Evolutionary conservation across 2,113 vertebrate genomes (phyloP).

Genomic region (Osmerus eperlanus): DNA sequence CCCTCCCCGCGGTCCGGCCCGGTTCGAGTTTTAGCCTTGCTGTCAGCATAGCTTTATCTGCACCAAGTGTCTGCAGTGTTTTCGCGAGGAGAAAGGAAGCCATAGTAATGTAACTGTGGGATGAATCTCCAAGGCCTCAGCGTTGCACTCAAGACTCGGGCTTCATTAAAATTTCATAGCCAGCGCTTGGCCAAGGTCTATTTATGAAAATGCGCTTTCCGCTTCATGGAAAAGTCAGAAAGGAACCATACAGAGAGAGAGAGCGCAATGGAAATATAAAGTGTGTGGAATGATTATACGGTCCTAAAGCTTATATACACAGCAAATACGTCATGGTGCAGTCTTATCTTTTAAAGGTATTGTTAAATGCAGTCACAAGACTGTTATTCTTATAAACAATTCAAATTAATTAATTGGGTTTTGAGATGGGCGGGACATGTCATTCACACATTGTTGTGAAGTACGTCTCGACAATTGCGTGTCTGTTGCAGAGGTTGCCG

Average conservation of each 20-base stretch:
- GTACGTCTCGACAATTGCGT: no score
- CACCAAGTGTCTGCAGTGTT: slow-evolving; percentile 6
- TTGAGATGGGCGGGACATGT: no score
- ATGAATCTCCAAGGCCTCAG: slow-evolving; percentile 81
- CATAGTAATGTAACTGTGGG: slow-evolving; percentile 84
- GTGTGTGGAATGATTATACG: slow-evolving; percentile 59
- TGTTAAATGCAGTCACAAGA: background rate
- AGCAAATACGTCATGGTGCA: background rate
- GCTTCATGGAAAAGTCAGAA: slow-evolving; percentile 77
- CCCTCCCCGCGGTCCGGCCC: background rate
- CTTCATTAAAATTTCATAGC: slow-evolving; percentile 94
- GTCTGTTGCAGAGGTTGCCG: no score
- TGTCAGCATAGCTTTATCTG: background rate
- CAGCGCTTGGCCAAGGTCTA: slow-evolving; percentile 93
- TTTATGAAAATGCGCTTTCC: slow-evolving; percentile 95
- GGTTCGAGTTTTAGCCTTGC: background rate
- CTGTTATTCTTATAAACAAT: background rate
- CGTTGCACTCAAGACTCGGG: slow-evolving; percentile 89
- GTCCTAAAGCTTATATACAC: slow-evolving; percentile 13
- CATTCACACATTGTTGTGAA: no score
- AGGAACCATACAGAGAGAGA: slow-evolving; percentile 61
- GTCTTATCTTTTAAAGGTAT: background rate
- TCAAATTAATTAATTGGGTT: no score
- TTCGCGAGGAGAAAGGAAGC: slow-evolving; percentile 56
- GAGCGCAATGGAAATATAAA: slow-evolving; percentile 52